Base-by-base conservation (phyloP, 2,888 invertebrate species). In the Calameuta pallipes region DNA sequence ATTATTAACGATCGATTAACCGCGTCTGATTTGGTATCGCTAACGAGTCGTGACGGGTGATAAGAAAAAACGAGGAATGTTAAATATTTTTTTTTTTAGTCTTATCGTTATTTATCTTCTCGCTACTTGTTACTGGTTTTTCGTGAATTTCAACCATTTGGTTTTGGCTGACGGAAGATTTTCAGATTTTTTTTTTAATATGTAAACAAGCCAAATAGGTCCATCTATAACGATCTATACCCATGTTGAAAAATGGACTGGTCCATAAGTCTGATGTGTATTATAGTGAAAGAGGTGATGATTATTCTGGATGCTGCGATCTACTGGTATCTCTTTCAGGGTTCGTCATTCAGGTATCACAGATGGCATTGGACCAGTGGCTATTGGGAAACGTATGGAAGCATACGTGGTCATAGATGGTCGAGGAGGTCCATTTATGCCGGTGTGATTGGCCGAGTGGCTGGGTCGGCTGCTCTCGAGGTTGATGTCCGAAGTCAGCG, bases 401-500 rank as follows among this genome's bases (percentile, higher is more conserved):
- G 23, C 56, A 56, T 56, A 23, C 56, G 56, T 56, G 56, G 56
- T 56, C 56, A 56, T 56, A 56, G 56, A 23, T 56, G 56, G 9
- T 56, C 23, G 23, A 56, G 31, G 30, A 33, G 71, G 71, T 34
- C 71, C 71, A 56, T 82, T 81, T 78, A 73, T 80, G 84, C 78
- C 77, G 78, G 81, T 83, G 83, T 83, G 84, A 80, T 78, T 82
- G 80, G 74, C 83, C 77, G 78, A 41, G 34, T 71, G 68, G 82
- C 74, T 79, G 80, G 79, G 80, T 82, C 80, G 80, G 79, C 81
- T 82, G 80, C 76, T 81, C 82, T 31, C 71, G 86, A 89, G 88
- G 89, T 89, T 89, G 88, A 88, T 85, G 89, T 83, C 88, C 89
- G 88, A 85, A 85, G 82, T 80, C 78, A 83, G 84, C 84, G 87